These are phyloP conservation scores for Clitarchus hookeri DNA, from an alignment of 2,888 invertebrate species.

Conservation along the genomic window DNA sequence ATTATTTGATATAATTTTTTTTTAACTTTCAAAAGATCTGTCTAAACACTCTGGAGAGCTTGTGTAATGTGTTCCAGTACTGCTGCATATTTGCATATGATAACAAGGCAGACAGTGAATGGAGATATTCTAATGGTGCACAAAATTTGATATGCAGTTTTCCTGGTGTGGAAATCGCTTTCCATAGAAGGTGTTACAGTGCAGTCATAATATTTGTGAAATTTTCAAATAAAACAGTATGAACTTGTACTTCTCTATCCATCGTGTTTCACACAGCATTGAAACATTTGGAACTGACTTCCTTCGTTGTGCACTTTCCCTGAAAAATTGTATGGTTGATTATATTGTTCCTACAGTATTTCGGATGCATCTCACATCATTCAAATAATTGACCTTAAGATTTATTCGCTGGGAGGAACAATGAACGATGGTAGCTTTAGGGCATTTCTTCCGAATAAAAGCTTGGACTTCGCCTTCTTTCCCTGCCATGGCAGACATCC, in stretches of 20 bases:
- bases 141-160: neutral
- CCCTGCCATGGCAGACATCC: constrained; percentile 46
- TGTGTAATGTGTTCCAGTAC: neutral
- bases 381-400: constrained; percentile 39
- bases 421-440: constrained; percentile 40
- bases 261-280: no score
- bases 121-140: neutral
- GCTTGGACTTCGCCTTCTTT: constrained; percentile 42
- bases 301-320: constrained; percentile 32
- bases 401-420: constrained; percentile 44
- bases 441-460: constrained; percentile 28
- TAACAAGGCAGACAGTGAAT: neutral
- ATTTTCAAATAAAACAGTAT: no score
- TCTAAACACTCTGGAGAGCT: neutral
- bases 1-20: neutral
- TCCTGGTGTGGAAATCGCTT: neutral
- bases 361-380: constrained; percentile 43
- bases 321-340: constrained; percentile 44
- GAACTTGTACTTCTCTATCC: no score
- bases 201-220: no score
- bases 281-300: no score
- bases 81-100: neutral
- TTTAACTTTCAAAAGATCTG: neutral
- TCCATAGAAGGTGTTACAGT: no score
- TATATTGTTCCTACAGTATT: constrained; percentile 45